A percentile compares a stretch with the other conserved stretches of the same genome.
Conservation (phyloP, 2,888 invertebrate species). For the Prenolepis imparis region DNA sequence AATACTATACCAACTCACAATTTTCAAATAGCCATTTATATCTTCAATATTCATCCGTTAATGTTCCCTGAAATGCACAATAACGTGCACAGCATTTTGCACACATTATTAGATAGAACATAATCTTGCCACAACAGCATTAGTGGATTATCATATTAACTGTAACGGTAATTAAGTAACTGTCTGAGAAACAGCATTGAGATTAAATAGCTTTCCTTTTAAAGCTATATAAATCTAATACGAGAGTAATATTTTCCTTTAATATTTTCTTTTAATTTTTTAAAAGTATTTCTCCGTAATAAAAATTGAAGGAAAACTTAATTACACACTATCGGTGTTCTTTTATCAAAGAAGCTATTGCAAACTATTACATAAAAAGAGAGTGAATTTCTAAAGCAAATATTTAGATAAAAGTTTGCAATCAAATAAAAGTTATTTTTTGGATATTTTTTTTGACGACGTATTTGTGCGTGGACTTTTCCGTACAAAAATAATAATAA, state of each 20-base stretch:
- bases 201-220: constrained; percentile 17
- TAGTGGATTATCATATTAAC: constrained; percentile 2
- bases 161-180: background rate
- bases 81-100: background rate
- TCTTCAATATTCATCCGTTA: constrained; percentile 34
- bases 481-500: background rate
- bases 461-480: background rate
- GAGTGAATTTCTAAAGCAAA: background rate
- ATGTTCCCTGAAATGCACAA: constrained; percentile 34
- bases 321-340: background rate
- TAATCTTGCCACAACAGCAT: constrained; percentile 4
- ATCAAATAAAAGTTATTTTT: background rate
- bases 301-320: constrained; percentile 12
- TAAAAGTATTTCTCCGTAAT: background rate
- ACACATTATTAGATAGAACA: constrained; percentile 18
- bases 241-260: background rate
- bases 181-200: constrained; percentile 10
- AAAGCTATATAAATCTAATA: background rate
- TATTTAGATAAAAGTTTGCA: background rate
- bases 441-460: background rate
- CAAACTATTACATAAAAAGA: background rate
- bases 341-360: background rate
- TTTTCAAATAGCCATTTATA: background rate
- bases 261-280: constrained; percentile 19
- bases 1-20: constrained; percentile 2